Evolutionary conservation across 2,797 vertebrate genomes (phyloP).

Genomic region (Hoplostethus atlanticus): DNA sequence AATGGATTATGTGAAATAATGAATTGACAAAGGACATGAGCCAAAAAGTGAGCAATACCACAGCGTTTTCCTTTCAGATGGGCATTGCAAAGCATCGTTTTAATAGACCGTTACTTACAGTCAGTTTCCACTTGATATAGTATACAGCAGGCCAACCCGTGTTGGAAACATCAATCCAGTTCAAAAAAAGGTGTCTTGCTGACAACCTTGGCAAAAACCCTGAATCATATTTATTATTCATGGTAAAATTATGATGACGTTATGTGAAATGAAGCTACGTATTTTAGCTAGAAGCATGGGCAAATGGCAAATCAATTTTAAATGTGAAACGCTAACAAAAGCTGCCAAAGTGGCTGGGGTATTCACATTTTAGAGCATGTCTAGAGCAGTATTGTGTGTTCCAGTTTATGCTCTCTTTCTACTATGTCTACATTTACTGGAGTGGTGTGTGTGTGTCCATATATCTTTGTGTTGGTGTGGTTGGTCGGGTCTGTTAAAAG

Average conservation of each 20-base stretch:
- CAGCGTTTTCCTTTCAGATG: neutral
- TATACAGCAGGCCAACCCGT: conserved; percentile 3
- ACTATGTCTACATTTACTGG: neutral
- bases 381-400: neutral
- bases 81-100: neutral
- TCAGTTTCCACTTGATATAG: conserved; percentile 1
- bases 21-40: neutral
- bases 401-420: neutral
- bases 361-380: neutral
- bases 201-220: neutral
- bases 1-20: neutral
- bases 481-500: neutral
- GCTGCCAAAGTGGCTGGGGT: conserved; percentile 9
- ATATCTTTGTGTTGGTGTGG: neutral
- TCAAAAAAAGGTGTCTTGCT: neutral
- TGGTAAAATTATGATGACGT: neutral
- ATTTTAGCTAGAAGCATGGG: conserved; percentile 25
- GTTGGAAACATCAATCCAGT: neutral
- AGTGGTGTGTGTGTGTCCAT: neutral
- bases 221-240: neutral
- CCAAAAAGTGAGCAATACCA: conserved; percentile 17
- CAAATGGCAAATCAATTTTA: conserved; percentile 5
- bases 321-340: neutral
- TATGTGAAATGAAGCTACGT: neutral
- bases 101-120: neutral